phyloP scores from a whole-genome alignment of 1,140 invertebrate genomes.

The Parasteatoda tepidariorum region DNA sequence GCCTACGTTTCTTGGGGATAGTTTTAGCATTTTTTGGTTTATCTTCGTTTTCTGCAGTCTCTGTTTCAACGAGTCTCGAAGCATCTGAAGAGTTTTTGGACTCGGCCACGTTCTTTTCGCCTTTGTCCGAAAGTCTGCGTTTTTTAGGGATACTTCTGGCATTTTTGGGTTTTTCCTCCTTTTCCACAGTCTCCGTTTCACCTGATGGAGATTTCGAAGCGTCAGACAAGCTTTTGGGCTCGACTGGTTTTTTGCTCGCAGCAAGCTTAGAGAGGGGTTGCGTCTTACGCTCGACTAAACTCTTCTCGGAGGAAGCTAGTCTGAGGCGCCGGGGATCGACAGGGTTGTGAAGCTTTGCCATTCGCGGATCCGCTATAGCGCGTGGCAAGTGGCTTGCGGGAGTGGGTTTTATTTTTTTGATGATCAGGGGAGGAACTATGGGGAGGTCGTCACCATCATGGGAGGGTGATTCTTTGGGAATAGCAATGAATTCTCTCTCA shows the following conservation, averaged over 20 bases:
- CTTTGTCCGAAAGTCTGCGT: slow-evolving; percentile 24
- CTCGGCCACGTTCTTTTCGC: not conserved
- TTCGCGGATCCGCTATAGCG: slow-evolving; percentile 52
- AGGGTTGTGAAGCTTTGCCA: slow-evolving; percentile 48
- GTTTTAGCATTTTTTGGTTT: not conserved
- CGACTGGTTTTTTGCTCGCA: not conserved
- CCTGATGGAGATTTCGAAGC: not conserved
- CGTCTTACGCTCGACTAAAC: not conserved
- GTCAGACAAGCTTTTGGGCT: not conserved
- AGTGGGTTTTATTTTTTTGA: slow-evolving; percentile 48
- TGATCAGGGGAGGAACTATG: slow-evolving; percentile 29
- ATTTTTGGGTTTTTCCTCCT: not conserved
- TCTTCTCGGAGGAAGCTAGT: not conserved
- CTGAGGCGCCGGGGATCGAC: not conserved
- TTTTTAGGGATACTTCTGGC: slow-evolving; percentile 36
- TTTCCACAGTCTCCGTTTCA: slow-evolving; percentile 1
- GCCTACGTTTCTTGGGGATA: slow-evolving; percentile 32
- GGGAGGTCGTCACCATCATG: not conserved
- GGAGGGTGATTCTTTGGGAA: not conserved
- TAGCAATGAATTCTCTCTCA: slow-evolving; percentile 19
- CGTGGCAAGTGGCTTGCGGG: slow-evolving; percentile 49
- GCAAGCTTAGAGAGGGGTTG: not conserved
- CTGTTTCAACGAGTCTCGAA: not conserved
- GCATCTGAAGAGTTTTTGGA: not conserved
- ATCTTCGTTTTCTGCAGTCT: not conserved